Conservation (phyloP, 2,113 vertebrate genomes). For the Perca fluviatilis region DNA sequence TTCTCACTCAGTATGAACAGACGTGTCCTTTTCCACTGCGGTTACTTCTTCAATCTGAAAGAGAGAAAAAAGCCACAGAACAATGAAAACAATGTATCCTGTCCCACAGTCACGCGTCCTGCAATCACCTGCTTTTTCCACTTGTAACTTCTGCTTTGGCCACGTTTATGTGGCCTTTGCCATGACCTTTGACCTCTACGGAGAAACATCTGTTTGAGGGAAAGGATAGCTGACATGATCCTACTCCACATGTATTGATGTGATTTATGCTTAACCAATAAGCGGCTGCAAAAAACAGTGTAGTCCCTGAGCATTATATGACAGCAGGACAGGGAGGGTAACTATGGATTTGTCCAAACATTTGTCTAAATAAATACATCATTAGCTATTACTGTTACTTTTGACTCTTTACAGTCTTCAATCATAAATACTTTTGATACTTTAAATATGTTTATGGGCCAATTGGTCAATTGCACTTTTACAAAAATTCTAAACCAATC, state of each 20-base stretch:
- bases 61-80: conserved; percentile 25
- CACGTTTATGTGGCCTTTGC: conserved; percentile 68
- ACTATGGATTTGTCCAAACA: neutral
- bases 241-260: conserved; percentile 45
- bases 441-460: conserved; percentile 13
- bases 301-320: conserved; percentile 4
- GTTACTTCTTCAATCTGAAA: conserved; percentile 55
- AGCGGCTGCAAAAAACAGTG: conserved; percentile 7
- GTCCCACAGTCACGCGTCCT: conserved; percentile 47
- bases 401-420: conserved; percentile 1
- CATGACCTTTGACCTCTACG: conserved; percentile 61
- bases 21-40: neutral
- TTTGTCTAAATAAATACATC: neutral
- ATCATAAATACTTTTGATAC: neutral
- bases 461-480: neutral
- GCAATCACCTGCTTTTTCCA: conserved; percentile 68
- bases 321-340: conserved; percentile 4
- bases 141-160: conserved; percentile 68
- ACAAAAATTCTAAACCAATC: neutral
- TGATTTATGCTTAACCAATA: conserved; percentile 66
- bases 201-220: conserved; percentile 77
- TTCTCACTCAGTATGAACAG: neutral
- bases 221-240: conserved; percentile 67
- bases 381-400: neutral
- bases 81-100: conserved; percentile 43